Percentiles rank a stretch among this genome's conserved stretches.
Evolutionary conservation across 2,888 invertebrate species (phyloP).

Genomic region (Dasysyrphus tricinctus): DNA sequence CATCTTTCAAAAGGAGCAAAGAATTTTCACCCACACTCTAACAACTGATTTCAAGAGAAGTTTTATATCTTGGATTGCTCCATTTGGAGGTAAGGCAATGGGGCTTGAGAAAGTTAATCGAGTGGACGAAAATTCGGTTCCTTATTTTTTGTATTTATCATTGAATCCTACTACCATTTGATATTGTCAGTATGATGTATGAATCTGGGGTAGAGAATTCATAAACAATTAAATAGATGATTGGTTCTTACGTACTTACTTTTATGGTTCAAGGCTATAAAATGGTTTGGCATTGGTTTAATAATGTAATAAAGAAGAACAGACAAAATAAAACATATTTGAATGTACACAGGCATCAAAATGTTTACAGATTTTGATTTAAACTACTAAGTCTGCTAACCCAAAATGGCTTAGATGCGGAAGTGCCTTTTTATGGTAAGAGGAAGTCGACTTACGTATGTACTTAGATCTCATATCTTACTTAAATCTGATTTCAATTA

Average conservation of each 20-base stretch:
- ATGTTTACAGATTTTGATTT: too few relatives aligned
- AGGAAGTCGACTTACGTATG: too few relatives aligned
- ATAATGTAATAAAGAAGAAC: background rate
- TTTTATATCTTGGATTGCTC: background rate
- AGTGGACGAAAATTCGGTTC: background rate
- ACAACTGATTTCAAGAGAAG: background rate
- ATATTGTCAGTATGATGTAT: background rate
- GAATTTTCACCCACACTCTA: background rate
- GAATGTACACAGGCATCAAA: too few relatives aligned
- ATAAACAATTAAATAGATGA: conserved; percentile 5
- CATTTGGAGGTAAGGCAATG: background rate
- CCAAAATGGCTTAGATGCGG: too few relatives aligned
- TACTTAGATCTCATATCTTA: too few relatives aligned
- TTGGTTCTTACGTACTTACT: background rate
- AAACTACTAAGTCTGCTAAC: too few relatives aligned
- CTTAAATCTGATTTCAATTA: background rate
- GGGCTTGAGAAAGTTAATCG: conserved; percentile 7
- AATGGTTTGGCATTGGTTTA: background rate
- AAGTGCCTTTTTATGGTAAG: too few relatives aligned
- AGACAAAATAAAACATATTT: background rate
- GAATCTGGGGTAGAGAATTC: background rate
- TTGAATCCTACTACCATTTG: background rate
- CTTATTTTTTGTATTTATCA: background rate
- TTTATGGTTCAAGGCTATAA: background rate
- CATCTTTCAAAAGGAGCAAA: conserved; percentile 1